Evolutionary conservation across 2,888 invertebrate genomes (phyloP), one percentile per base, ranked within the genome.

Genomic region (Papilio demoleus): DNA sequence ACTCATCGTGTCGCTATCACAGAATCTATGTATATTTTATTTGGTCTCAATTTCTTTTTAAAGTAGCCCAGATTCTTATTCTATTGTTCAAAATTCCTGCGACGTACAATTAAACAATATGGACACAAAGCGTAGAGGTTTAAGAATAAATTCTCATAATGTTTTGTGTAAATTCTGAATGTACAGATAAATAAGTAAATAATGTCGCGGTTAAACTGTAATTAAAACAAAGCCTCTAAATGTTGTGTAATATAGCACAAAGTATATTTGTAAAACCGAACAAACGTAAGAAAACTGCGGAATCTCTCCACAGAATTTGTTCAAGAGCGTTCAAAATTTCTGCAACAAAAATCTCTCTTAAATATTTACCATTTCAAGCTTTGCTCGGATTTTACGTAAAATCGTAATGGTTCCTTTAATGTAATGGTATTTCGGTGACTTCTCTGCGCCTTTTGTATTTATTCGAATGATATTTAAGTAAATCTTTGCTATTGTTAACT

Each of bases 251-350:
- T 53, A 53, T 31, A 53, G 27, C 27, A 53, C 8, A 53, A 53
- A 53, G 31, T 53, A 53, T 53, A 31, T 53, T 53, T 53, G 27
- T n/a, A 27, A 6, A 19, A 50, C 50, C 50, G 50, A 14, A 24
- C 31, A 53, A 53, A 31, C 50, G n/a, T n/a, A 9, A 31, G 31
- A n/a, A n/a, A 31, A n/a, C 27, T 22, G n/a, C 31, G 53, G 31
- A 31, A 53, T 53, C 31, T 53, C 31, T n/a, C 2, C 27, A n/a
- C 53, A 31, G 31, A 53, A 53, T 53, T 53, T 53, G 53, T 53
- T n/a, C 12, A 53, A 53, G n/a, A 53, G 31, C 27, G n/a, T 17
- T 27, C 9, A 9, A 53, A n/a, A 53, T 9, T 50, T 24, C 27
- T 27, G 50, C 50, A 53, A 31, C 53, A 53, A 50, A 50, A 50